Percentiles rank a stretch among this genome's conserved stretches.
Conservation (phyloP, 2,888 invertebrate species). For the Caenorhabditis auriculariae region DNA sequence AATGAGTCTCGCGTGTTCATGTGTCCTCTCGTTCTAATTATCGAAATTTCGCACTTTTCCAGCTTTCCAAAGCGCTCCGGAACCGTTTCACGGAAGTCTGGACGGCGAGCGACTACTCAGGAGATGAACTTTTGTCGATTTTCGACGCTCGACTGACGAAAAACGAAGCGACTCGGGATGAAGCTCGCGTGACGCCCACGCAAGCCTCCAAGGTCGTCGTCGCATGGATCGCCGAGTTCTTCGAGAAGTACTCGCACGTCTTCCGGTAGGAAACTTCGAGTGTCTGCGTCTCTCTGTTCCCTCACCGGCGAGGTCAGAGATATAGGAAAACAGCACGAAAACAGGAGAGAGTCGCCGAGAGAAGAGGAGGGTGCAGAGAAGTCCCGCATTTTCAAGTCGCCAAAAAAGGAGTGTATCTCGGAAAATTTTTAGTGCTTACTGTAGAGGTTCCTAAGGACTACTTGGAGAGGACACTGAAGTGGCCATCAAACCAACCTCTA, state of each 20-base stretch:
- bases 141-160: conserved; percentile 68
- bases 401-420: too few species aligned
- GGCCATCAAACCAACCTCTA: too few species aligned
- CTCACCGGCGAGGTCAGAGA: too few species aligned
- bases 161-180: conserved; percentile 22
- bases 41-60: conserved; percentile 32
- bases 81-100: conserved; percentile 99
- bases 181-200: conserved; percentile 15
- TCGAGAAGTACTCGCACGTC: conserved; percentile 37
- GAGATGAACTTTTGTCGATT: conserved; percentile 78
- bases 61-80: conserved; percentile 88
- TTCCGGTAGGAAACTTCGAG: conserved; percentile 32
- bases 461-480: too few species aligned
- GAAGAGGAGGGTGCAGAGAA: too few species aligned
- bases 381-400: neutral
- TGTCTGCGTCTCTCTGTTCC: too few species aligned
- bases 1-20: too few species aligned
- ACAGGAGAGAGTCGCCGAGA: too few species aligned
- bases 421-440: too few species aligned
- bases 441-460: too few species aligned
- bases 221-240: conserved; percentile 43
- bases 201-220: conserved; percentile 32
- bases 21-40: neutral
- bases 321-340: too few species aligned
- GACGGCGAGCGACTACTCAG: conserved; percentile 78